Percentiles rank a stretch among this genome's conserved stretches.
Conservation (phyloP, 2,797 vertebrate genomes). For the Decapterus maruadsi region DNA sequence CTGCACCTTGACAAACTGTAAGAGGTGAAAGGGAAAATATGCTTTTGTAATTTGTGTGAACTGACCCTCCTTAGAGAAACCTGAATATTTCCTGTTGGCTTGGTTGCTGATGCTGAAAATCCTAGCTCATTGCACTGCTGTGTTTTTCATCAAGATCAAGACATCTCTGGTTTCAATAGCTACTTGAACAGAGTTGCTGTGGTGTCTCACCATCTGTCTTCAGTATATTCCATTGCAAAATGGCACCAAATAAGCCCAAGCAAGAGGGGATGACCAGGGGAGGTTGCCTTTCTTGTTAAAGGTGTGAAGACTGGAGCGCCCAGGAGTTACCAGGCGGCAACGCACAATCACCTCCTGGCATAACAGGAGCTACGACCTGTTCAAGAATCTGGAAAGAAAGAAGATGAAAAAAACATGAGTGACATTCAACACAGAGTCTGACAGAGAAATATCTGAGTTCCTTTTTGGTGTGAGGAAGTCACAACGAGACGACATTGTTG, state of each 20-base stretch:
- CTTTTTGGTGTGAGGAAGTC: slow-evolving; percentile 45
- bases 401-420: background rate
- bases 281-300: slow-evolving; percentile 10
- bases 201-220: background rate
- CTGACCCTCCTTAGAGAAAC: background rate
- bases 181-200: background rate
- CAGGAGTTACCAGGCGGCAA: slow-evolving; percentile 1
- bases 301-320: background rate
- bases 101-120: background rate
- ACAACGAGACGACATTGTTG: slow-evolving; percentile 58
- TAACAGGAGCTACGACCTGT: slow-evolving; percentile 12
- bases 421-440: slow-evolving; percentile 32
- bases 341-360: slow-evolving; percentile 14
- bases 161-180: background rate
- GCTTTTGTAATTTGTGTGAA: background rate
- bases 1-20: background rate
- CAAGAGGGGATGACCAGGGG: background rate
- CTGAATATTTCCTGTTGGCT: background rate
- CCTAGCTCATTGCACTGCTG: background rate
- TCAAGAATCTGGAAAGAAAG: slow-evolving; percentile 16
- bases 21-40: background rate
- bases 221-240: slow-evolving; percentile 12
- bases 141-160: background rate
- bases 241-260: background rate
- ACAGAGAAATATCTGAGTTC: slow-evolving; percentile 39